Evolutionary conservation across 2,113 vertebrate genomes (phyloP), one percentile per base, ranked within the genome.

Genomic region (Amphiprion percula): DNA sequence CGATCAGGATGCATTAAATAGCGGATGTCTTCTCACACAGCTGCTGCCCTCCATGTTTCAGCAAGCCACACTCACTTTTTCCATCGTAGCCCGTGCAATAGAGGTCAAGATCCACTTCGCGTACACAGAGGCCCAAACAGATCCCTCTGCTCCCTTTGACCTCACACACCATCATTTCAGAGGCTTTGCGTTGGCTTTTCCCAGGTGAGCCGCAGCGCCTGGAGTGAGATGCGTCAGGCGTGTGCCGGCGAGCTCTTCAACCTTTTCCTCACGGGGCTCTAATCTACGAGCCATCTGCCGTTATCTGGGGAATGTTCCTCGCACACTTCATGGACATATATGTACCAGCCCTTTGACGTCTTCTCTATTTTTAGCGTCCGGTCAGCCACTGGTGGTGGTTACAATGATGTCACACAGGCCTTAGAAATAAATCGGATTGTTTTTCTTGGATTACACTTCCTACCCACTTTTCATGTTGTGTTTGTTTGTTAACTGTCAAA

Each of bases 291-390:
- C 87, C 92, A 93, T 93, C 92, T 90, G 88, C 80, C 55, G 73
- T 88, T 85, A 93, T 94, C 92, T 88, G 83, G 76, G 86, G 92
- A 94, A 95, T 93, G 90, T 86, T 85, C 85, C 72, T 61, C 23
- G 17, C 85, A 89, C 88, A 83, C 89, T 90, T 88, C 81, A 92
- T 93, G 93, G 92, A 94, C 94, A 93, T 94, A 93, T 93, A 94
- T 94, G 94, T 91, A 90, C 87, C 90, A 90, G 82, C 4, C 50
- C 81, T 30, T 88, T 88, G 86, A 92, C 83, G 55, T 92, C 86
- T 82, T 49, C 28, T 66, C 87, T 95, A 94, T 94, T 93, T 94
- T 92, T 93, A 94, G 90, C 66, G 21, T 14, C 2, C 47, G 2
- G 47, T 50, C 65, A 23, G n/a, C 72, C 62, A 6, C 88, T 82